phyloP scores from a whole-genome alignment of 2,888 invertebrate species.

The Drosophila austrosaltans region DNA sequence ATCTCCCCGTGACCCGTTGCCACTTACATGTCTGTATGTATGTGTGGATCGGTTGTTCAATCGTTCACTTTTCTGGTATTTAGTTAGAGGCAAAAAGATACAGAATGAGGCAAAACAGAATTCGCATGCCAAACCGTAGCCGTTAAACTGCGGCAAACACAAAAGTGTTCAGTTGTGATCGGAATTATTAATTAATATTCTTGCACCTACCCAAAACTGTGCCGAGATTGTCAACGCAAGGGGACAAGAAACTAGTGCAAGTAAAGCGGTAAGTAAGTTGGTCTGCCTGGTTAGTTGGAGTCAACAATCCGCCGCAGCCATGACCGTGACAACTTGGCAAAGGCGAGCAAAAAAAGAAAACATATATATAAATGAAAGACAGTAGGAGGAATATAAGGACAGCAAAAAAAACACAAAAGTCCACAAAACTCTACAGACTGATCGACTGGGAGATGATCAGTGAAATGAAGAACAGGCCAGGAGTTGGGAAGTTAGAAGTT shows the following conservation, averaged over 20 bases:
- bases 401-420: slow-evolving; percentile 27
- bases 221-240: slow-evolving; percentile 14
- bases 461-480: too few relatives aligned
- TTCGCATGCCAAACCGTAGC: slow-evolving; percentile 78
- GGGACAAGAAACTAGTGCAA: slow-evolving; percentile 44
- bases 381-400: slow-evolving; percentile 8
- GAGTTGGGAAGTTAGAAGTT: too few relatives aligned
- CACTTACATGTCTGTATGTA: background rate
- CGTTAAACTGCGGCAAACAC: slow-evolving; percentile 78
- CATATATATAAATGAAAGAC: background rate
- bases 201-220: slow-evolving; percentile 80
- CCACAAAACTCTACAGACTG: background rate
- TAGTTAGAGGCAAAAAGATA: slow-evolving; percentile 42
- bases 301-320: slow-evolving; percentile 49
- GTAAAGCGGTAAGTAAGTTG: too few relatives aligned
- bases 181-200: slow-evolving; percentile 83
- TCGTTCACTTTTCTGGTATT: slow-evolving; percentile 74
- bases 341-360: slow-evolving; percentile 35
- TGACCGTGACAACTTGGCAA: slow-evolving; percentile 63
- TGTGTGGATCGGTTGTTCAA: slow-evolving; percentile 37
- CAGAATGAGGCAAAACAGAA: slow-evolving; percentile 53
- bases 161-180: slow-evolving; percentile 80
- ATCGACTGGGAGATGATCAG: background rate
- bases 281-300: slow-evolving; percentile 14
- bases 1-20: slow-evolving; percentile 2